Evolutionary conservation across 2,797 vertebrate species (phyloP).

Genomic region (Thunnus albacares): DNA sequence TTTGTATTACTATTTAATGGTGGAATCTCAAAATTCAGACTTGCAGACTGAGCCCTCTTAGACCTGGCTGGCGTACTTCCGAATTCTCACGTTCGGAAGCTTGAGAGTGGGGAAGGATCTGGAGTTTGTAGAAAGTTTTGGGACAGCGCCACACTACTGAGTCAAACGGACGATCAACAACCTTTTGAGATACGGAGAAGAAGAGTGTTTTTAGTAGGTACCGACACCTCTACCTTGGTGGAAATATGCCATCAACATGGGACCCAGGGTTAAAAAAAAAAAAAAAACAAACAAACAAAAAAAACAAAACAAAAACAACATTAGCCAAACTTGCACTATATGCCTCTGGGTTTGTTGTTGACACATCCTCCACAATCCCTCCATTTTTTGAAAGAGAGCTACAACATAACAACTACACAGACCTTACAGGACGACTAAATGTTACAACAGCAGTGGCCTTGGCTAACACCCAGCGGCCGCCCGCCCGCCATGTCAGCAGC

Average conservation of each 20-base stretch:
- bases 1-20: slow-evolving; percentile 77
- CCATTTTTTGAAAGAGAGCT: slow-evolving; percentile 69
- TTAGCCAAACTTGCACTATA: slow-evolving; percentile 88
- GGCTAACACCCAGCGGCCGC: slow-evolving; percentile 70
- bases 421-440: slow-evolving; percentile 74
- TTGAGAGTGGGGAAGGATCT: slow-evolving; percentile 49
- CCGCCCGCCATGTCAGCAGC: slow-evolving; percentile 68
- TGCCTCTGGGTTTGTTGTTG: slow-evolving; percentile 81
- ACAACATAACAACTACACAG: slow-evolving; percentile 69
- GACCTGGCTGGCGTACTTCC: slow-evolving; percentile 67
- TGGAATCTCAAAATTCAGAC: slow-evolving; percentile 74
- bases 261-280: slow-evolving; percentile 73
- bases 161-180: slow-evolving; percentile 61
- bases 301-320: slow-evolving; percentile 66
- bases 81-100: slow-evolving; percentile 67
- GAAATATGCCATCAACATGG: slow-evolving; percentile 74
- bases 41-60: slow-evolving; percentile 83
- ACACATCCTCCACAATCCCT: slow-evolving; percentile 73
- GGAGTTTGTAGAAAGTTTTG: slow-evolving; percentile 52
- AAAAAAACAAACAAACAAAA: slow-evolving; percentile 49
- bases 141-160: slow-evolving; percentile 75
- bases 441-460: slow-evolving; percentile 85
- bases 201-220: slow-evolving; percentile 70
- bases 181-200: slow-evolving; percentile 55
- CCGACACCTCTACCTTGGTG: slow-evolving; percentile 72